Base-by-base conservation (phyloP, 1,140 invertebrate genomes). In the Camponotus floridanus region DNA sequence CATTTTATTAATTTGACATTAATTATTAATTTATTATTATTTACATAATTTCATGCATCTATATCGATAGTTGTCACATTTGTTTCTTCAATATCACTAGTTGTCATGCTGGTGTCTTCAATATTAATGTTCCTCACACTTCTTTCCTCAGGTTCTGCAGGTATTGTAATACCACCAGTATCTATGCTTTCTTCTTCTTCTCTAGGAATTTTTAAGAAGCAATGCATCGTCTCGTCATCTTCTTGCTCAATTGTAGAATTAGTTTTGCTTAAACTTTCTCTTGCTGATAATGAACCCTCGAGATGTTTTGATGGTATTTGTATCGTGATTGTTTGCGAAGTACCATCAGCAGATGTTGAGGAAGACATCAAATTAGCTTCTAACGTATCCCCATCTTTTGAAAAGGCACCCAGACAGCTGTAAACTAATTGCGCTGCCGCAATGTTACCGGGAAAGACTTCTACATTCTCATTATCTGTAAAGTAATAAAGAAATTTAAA, bases 81-180 rank as follows among this genome's bases (percentile, higher is more conserved):
- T 21, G 76, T 67, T 33, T 92, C 91, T 62, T 94, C 92, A 4
- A 80, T 80, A 70, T 70, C 76, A 80, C 76, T 70, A 18, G 18
- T 51, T 55, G 62, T 68, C n/a, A 80, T 45, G 31, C 33, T 68
- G 18, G 45, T 70, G 4, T 26, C 42, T 79, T 92, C 90, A 86
- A 92, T 85, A 71, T 91, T 84, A 45, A 93, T 87, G 33, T 88
- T 85, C 26, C 76, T 88, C 21, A 71, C 62, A 51, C 62, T 86
- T 39, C 70, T 71, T 48, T 92, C 91, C 36, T 94, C 92, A 11
- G 94, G 92, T 70, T 95, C 94, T 15, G 96, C 96, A 9, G 96
- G 96, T 91, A 96, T 96, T 9, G 96, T 96, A 55, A 96, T 96
- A n/a, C 96, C 96, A 39, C 96, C 96, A 21, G 96, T 96, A 86